phyloP scores from a whole-genome alignment of 2,888 invertebrate genomes.

The Cephalotes varians region DNA sequence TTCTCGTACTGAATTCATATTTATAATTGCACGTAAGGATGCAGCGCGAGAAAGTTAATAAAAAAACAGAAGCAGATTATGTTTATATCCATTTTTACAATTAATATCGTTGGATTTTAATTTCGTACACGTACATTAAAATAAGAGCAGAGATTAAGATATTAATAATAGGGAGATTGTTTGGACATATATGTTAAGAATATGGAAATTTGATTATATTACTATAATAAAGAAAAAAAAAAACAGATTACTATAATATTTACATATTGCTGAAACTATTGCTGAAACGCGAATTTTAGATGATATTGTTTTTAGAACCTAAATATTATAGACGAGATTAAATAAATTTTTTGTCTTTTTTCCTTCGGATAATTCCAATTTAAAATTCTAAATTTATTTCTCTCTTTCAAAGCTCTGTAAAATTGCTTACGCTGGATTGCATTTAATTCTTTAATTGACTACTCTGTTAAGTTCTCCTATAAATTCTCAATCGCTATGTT shows the following conservation, averaged over 20 bases:
- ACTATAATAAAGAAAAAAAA: too few species aligned
- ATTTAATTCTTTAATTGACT: background rate
- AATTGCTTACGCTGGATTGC: background rate
- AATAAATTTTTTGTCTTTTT: background rate
- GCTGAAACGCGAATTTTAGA: background rate
- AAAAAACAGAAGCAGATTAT: background rate
- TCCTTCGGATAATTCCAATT: background rate
- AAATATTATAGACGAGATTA: background rate
- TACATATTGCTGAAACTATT: background rate
- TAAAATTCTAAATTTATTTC: background rate
- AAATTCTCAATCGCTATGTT: slow-evolving; percentile 42
- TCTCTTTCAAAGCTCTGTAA: background rate
- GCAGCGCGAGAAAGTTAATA: background rate
- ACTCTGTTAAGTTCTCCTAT: background rate
- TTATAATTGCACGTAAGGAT: background rate
- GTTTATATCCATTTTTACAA: background rate
- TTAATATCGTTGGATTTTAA: background rate
- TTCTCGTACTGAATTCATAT: background rate
- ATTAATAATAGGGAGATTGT: background rate
- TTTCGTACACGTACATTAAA: background rate
- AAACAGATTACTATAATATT: background rate
- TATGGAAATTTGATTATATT: background rate
- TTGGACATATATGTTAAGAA: background rate
- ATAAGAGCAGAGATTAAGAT: background rate
- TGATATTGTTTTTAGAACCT: background rate